Percentiles rank a stretch among this genome's conserved stretches.
Evolutionary conservation across 2,113 vertebrate genomes (phyloP).

Genomic region (Phasianus colchicus): DNA sequence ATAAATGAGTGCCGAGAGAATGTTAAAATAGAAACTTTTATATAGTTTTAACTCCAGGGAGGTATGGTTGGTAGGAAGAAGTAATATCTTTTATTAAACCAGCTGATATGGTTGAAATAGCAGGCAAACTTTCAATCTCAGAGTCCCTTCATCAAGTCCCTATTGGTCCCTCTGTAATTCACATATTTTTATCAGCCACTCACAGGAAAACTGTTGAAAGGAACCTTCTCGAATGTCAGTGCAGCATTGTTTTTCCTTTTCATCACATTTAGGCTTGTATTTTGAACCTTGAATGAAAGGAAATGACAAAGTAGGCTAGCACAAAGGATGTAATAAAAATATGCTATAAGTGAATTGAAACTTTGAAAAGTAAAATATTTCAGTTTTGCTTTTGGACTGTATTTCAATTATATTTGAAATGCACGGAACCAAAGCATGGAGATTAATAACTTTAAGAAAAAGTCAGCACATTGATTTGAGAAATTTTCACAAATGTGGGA

Average conservation of each 20-base stretch:
- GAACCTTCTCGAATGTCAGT: neutral
- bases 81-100: constrained; percentile 47
- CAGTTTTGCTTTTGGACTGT: neutral
- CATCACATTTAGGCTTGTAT: neutral
- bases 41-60: constrained; percentile 5
- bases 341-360: neutral
- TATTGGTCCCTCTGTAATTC: neutral
- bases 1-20: neutral
- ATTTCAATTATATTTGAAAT: neutral
- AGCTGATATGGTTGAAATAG: constrained; percentile 25
- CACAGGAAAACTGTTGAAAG: neutral
- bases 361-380: neutral
- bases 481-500: neutral
- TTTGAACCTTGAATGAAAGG: neutral
- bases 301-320: neutral
- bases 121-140: constrained; percentile 20
- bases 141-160: constrained; percentile 6
- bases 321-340: neutral
- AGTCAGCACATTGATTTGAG: neutral
- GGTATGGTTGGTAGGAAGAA: neutral
- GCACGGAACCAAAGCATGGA: neutral
- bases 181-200: neutral
- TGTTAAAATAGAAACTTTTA: constrained; percentile 28
- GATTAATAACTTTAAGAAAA: neutral
- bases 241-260: constrained; percentile 16